phyloP scores from a whole-genome alignment of 2,888 invertebrate species.

The Malthinus seriepunctatus region DNA sequence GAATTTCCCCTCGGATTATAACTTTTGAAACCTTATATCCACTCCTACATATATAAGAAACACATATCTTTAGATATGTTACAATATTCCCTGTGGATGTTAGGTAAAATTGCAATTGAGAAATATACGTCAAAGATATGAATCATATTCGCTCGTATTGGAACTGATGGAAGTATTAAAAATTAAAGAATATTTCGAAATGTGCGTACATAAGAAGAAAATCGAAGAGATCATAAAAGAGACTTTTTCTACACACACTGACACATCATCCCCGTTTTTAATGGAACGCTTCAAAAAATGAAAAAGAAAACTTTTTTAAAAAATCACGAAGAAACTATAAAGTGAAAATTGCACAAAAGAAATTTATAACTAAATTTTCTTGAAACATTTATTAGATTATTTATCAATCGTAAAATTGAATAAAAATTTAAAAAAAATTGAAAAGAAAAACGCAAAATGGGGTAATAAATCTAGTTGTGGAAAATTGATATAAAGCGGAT shows the following conservation, averaged over 20 bases:
- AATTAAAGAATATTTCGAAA: slow-evolving; percentile 2
- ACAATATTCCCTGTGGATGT: slow-evolving; percentile 28
- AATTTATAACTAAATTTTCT: too few species aligned
- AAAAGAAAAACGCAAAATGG: neutral
- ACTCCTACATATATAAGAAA: slow-evolving; percentile 22
- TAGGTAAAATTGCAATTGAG: slow-evolving; percentile 22
- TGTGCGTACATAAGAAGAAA: slow-evolving; percentile 1
- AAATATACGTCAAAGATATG: slow-evolving; percentile 30
- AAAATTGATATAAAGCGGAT: too few species aligned
- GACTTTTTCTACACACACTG: too few species aligned
- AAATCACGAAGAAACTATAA: too few species aligned
- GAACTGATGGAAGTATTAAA: slow-evolving; percentile 2
- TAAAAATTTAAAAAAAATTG: slow-evolving; percentile 5
- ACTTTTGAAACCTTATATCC: slow-evolving; percentile 27
- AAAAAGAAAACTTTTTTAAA: too few species aligned
- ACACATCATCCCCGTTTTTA: too few species aligned
- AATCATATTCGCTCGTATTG: slow-evolving; percentile 32
- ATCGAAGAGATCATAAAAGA: neutral
- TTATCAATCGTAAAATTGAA: too few species aligned
- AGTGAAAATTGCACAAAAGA: too few species aligned
- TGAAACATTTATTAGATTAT: too few species aligned
- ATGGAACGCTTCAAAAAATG: too few species aligned
- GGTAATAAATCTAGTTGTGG: too few species aligned
- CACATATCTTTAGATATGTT: slow-evolving; percentile 15
- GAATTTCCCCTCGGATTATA: slow-evolving; percentile 30